Evolutionary conservation across 2,888 invertebrate genomes (phyloP), one percentile per base, ranked within the genome.

Genomic region (Drosophila anceps): DNA sequence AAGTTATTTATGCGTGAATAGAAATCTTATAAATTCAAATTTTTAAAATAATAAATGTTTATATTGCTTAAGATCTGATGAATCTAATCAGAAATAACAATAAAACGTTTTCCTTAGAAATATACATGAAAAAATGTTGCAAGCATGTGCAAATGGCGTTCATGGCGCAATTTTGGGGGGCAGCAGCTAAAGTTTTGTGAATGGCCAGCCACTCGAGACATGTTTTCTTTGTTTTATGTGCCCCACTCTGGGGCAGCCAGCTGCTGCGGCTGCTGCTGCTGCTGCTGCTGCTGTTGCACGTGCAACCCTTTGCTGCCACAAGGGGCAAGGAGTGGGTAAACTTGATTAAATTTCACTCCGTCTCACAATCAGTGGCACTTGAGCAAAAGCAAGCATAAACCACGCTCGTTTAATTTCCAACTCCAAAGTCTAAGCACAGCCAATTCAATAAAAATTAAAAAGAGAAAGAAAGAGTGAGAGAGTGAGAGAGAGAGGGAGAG

Each of bases 391-490:
- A 76, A 81, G 82, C 89, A 87, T 85, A 87, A 89, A 87, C 84
- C 90, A 87, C 84, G 89, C 87, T 89, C 87, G 87, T 87, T 85
- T 85, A 85, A 85, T 85, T 85, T 79, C 89, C 89, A 87, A 89
- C 89, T 87, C 50, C 89, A 87, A 83, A 88, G 84, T 85, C 87
- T 83, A 81, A 88, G 88, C 88, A 88, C 84, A 88, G 84, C 84
- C 84, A 85, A 85, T 88, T 85, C 84, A 85, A 85, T 85, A 85
- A 88, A 85, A 81, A 88, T 88, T 85, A 86, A 85, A 85, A 88
- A 81, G 50, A 62, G 59, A 33, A 62, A 20, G 48, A 61, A 70
- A 41, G 31, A 4, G 8, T 2, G 18, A 2, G 24, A 8, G 2
- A 6, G 7, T 15, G 31, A 9, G 39, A n/a, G 2, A 0, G 44